Percentiles rank a stretch among this genome's conserved stretches.
Evolutionary conservation across 2,888 invertebrate species (phyloP).

Genomic region (Carcina quercana): DNA sequence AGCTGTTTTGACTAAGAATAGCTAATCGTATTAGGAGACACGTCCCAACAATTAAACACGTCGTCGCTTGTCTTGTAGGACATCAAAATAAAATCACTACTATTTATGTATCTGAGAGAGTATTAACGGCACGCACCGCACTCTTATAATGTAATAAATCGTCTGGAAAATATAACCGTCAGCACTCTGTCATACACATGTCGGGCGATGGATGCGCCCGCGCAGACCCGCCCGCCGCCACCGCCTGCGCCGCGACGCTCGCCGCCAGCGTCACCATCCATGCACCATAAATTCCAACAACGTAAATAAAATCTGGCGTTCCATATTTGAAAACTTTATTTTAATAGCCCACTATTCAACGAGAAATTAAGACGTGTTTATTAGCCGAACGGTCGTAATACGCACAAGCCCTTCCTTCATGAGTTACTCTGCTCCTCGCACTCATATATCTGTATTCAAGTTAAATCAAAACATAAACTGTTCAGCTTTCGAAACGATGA

Average conservation of each 20-base stretch:
- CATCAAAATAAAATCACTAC: constrained; percentile 71
- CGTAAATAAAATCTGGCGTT: constrained; percentile 68
- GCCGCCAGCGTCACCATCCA: constrained; percentile 37
- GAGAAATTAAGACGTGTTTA: constrained; percentile 71
- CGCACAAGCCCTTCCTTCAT: constrained; percentile 60
- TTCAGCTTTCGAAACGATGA: too few relatives aligned
- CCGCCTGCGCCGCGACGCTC: constrained; percentile 21
- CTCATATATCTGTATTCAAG: constrained; percentile 53
- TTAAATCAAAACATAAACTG: constrained; percentile 34
- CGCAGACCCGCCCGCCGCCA: constrained; percentile 24
- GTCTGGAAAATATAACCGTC: constrained; percentile 73
- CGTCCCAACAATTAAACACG: constrained; percentile 62
- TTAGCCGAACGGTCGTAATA: constrained; percentile 59
- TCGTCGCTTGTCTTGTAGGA: constrained; percentile 69
- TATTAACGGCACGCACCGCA: constrained; percentile 60
- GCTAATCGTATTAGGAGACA: constrained; percentile 47
- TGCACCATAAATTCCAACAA: constrained; percentile 58
- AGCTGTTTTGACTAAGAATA: constrained; percentile 56
- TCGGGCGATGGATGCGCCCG: constrained; percentile 35
- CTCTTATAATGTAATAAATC: constrained; percentile 73
- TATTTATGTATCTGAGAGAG: constrained; percentile 68
- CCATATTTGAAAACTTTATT: constrained; percentile 70
- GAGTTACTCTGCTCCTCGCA: constrained; percentile 40
- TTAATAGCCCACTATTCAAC: constrained; percentile 69
- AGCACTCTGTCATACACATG: constrained; percentile 64